These are phyloP conservation scores for Nowickia ferox DNA, from an alignment of 2,888 invertebrate genomes.

Conservation along the genomic window DNA sequence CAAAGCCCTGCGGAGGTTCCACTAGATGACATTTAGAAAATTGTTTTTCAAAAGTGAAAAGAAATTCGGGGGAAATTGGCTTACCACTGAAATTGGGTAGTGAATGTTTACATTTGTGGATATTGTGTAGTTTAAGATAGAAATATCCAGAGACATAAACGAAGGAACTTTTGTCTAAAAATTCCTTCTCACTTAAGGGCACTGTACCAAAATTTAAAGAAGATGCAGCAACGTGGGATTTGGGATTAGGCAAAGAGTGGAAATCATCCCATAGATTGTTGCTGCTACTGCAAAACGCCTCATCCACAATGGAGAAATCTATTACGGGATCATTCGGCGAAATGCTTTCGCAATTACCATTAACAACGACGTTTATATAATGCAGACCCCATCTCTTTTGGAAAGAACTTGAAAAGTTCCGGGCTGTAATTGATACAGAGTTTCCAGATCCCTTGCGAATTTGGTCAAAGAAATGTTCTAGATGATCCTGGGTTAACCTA, in stretches of 20 bases:
- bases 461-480: constrained; percentile 42
- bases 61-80: constrained; percentile 5
- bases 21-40: constrained; percentile 37
- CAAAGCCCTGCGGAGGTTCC: background rate
- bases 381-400: constrained; percentile 41
- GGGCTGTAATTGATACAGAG: constrained; percentile 10
- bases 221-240: too few relatives aligned
- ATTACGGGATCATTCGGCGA: background rate
- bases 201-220: background rate
- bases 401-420: constrained; percentile 40
- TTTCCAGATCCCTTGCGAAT: constrained; percentile 30
- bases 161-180: constrained; percentile 28
- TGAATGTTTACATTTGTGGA: background rate
- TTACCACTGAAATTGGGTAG: background rate
- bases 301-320: constrained; percentile 11
- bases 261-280: background rate
- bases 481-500: constrained; percentile 1
- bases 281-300: background rate
- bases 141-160: constrained; percentile 49
- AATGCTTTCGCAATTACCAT: constrained; percentile 36
- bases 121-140: constrained; percentile 27
- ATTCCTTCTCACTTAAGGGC: background rate
- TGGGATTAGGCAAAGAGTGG: background rate
- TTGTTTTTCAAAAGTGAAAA: constrained; percentile 33
- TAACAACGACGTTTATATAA: constrained; percentile 36